Base-by-base conservation (phyloP, 2,113 vertebrate species). In the Columba livia region DNA sequence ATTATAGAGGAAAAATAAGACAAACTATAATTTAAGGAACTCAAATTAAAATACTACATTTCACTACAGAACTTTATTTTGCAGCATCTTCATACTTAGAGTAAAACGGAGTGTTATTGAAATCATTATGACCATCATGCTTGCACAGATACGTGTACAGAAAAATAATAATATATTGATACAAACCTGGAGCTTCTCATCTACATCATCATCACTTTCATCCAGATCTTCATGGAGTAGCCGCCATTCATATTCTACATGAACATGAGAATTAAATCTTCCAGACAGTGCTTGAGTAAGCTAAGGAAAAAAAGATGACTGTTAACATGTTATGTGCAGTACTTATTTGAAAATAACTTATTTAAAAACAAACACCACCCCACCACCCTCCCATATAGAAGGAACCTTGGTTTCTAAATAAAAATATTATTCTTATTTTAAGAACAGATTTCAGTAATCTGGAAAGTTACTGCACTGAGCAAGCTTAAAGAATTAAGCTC, bases 171-270 rank as follows among this genome's bases (percentile, higher is more conserved):
- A 47, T 1, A 1, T 25, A 26, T 6, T 71, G 70, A 92, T 66
- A 87, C 96, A 65, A 75, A 98, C 94, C 96, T 98, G 97, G 24
- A 99, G 95, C 96, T 99, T 99, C 95, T 99, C 99, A 72, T 99
- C 99, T 97, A 99, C 96, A 70, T 99, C 99, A 31, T 99, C 99
- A 15, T 99, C 99, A 8, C 99, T 99, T 96, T 99, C 99, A 2
- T 99, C 99, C 94, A 99, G 97, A 96, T 99, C 99, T 92, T 99
- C 98, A 5, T 99, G 98, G 54, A 99, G 98, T 66, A 99, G 97
- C 23, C 99, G 98, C 99, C 99, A 99, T 80, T 99, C 99, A 51
- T 99, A 99, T 94, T 99, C 99, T 1, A 99, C 99, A 8, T 99
- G 99, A 31, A 99, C 99, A 28, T 99, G 99, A 51, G 99, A 98